These are phyloP conservation scores for Noctuana brunneofusca DNA, from an alignment of 2,888 invertebrate genomes.

Conservation along the genomic window DNA sequence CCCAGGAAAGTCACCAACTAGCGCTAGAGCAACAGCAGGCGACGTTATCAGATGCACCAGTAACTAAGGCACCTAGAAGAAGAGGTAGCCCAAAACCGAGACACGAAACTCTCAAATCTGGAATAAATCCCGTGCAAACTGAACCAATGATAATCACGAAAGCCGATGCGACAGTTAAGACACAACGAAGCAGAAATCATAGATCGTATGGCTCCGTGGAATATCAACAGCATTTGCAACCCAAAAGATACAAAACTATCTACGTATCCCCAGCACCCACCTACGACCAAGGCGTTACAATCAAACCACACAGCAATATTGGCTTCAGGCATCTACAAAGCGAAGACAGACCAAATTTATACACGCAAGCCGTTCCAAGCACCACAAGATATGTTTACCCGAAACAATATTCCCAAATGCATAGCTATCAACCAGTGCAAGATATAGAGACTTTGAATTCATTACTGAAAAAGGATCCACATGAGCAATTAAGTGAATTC, in stretches of 20 bases:
- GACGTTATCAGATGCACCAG: slow-evolving; percentile 47
- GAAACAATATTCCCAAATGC: slow-evolving; percentile 62
- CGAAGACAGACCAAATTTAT: slow-evolving; percentile 45
- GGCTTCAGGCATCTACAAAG: slow-evolving; percentile 51
- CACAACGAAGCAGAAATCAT: slow-evolving; percentile 65
- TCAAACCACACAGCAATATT: slow-evolving; percentile 67
- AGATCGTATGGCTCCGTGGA: slow-evolving; percentile 68
- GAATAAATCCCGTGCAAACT: slow-evolving; percentile 42
- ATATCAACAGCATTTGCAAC: slow-evolving; percentile 55
- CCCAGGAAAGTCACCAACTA: slow-evolving; percentile 77
- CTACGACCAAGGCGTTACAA: slow-evolving; percentile 68
- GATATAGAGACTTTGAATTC: slow-evolving; percentile 72
- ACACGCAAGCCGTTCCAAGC: slow-evolving; percentile 59
- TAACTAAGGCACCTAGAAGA: slow-evolving; percentile 42
- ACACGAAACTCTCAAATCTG: slow-evolving; percentile 28
- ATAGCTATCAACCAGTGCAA: slow-evolving; percentile 61
- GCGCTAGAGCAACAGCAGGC: slow-evolving; percentile 71
- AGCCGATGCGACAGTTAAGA: slow-evolving; percentile 51
- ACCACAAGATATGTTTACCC: slow-evolving; percentile 59
- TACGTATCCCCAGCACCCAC: slow-evolving; percentile 57
- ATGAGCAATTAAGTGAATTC: slow-evolving; percentile 75
- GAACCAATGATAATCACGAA: slow-evolving; percentile 51
- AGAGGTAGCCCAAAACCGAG: slow-evolving; percentile 29
- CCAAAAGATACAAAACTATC: slow-evolving; percentile 54
- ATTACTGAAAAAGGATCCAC: slow-evolving; percentile 73